Evolutionary conservation across 2,888 invertebrate species (phyloP), one percentile per base, ranked within the genome.

Genomic region (Erebia ligea): DNA sequence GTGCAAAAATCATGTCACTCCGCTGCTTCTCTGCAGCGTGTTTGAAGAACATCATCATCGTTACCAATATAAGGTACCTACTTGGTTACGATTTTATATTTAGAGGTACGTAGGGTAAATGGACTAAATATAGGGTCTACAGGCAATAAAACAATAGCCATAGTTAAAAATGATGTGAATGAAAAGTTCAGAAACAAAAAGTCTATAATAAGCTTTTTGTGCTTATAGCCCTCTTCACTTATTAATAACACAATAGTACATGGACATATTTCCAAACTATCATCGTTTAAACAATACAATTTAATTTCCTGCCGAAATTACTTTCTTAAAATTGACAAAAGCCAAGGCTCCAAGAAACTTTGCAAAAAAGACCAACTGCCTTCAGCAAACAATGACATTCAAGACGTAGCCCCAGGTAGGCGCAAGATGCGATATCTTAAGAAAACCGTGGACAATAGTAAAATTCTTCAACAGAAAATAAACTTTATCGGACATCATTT

Each of bases 361-460:
- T 54, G 71, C 71, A 71, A 73, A 74, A 75, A 87, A 82, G 74
- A 76, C 75, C 79, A 80, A 83, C 83, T 81, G 82, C 78, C 66
- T 69, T 74, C 74, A 66, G 52, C 79, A 77, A 82, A 89, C 87
- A 89, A 89, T 82, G 79, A 75, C 76, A 77, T 74, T 72, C 76
- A 81, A 81, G 80, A 81, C 80, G 77, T 67, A 78, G 73, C 80
- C 79, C 79, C 92, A 92, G 92, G 92, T 92, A 91, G 81, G 81
- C 78, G 86, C 86, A 91, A 92, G 91, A 92, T 91, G 90, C 84
- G 82, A 86, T 84, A 85, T 86, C 90, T 90, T 90, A 89, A 90
- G 91, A 88, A 88, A 86, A 76, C 72, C 21, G 69, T 42, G 73
- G 75, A 84, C 82, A 82, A 84, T 79, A 73, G 75, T 10, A 17